These are phyloP conservation scores for Seriola rivoliana DNA, from an alignment of 2,113 vertebrate genomes.

Conservation along the genomic window DNA sequence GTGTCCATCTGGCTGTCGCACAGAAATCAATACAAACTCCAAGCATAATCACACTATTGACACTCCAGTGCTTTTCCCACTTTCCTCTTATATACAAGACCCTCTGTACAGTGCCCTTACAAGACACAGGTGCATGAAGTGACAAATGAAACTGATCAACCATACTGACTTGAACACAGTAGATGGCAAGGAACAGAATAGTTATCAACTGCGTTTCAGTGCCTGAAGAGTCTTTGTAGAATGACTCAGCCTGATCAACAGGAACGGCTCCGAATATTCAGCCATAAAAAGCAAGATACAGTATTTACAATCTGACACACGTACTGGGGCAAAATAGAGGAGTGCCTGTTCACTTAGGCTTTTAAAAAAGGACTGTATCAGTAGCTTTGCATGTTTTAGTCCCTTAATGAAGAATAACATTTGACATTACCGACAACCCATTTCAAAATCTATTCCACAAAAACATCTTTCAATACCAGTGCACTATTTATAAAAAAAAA, in stretches of 20 bases:
- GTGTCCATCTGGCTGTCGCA: conserved; percentile 57
- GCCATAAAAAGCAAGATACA: background rate
- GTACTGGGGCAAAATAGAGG: no score
- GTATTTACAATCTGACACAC: background rate
- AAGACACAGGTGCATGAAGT: background rate
- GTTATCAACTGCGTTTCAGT: background rate
- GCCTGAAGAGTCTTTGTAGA: background rate
- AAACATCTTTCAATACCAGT: background rate
- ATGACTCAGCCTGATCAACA: background rate
- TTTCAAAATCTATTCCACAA: background rate
- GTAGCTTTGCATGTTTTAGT: background rate
- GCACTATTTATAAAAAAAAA: no score
- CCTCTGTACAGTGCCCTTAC: background rate
- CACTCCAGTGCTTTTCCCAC: conserved; percentile 1
- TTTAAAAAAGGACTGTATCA: background rate
- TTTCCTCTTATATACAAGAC: conserved; percentile 9
- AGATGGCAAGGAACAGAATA: conserved; percentile 3
- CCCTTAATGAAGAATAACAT: background rate
- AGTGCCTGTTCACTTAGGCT: background rate
- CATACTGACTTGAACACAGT: background rate
- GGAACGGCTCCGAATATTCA: background rate
- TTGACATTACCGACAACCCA: background rate
- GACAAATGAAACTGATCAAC: conserved; percentile 14
- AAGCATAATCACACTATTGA: conserved; percentile 52
- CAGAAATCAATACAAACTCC: conserved; percentile 59